Evolutionary conservation across 2,797 vertebrate species (phyloP).

Genomic region (Nyctibius grandis): DNA sequence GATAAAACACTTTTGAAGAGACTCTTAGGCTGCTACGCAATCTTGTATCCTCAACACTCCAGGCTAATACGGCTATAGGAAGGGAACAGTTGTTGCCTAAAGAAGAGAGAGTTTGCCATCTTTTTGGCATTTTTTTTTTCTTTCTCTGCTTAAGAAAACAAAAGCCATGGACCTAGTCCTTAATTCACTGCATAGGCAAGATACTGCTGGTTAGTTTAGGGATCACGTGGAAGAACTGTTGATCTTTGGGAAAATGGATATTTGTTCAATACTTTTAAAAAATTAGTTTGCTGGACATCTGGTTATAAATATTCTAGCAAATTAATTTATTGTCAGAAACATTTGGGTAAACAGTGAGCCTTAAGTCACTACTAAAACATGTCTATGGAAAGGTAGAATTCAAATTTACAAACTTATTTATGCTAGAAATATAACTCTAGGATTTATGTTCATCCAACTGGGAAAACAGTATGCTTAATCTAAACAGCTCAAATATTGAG

Average conservation of each 20-base stretch:
- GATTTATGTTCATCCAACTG: background rate
- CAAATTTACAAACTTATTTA: background rate
- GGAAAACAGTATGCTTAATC: background rate
- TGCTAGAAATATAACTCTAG: background rate
- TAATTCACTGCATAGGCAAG: background rate
- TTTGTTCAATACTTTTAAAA: background rate
- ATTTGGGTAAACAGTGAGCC: background rate
- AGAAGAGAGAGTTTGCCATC: background rate
- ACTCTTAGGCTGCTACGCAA: background rate
- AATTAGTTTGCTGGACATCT: background rate
- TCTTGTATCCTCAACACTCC: background rate
- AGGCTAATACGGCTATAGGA: background rate
- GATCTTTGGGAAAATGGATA: background rate
- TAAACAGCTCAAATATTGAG: background rate
- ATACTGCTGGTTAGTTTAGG: background rate
- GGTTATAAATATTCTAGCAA: background rate
- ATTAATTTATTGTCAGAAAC: slow-evolving; percentile 15
- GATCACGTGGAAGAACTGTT: background rate
- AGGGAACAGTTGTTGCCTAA: background rate
- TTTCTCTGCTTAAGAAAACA: background rate
- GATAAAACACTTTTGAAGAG: background rate
- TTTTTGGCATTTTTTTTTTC: background rate
- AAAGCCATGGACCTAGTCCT: background rate
- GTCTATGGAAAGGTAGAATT: background rate
- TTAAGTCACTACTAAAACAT: background rate